A percentile compares a stretch with the other conserved stretches of the same genome.
phyloP scores from a whole-genome alignment of 1,140 invertebrate genomes.

The Dinothrombium tinctorium region DNA sequence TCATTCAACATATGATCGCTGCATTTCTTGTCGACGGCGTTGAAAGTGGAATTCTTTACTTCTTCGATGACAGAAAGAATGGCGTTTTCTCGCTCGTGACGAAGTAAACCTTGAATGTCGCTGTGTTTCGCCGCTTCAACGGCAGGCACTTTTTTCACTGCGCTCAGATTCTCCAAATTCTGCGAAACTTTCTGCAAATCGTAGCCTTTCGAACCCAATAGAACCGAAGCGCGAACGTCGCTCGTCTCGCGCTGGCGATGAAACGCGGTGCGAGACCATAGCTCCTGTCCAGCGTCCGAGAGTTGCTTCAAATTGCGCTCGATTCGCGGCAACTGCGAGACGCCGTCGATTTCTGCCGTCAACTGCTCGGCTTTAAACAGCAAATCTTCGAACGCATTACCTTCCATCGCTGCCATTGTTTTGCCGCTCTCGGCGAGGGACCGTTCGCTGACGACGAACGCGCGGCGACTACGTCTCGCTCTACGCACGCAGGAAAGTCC shows the following conservation, averaged over 20 bases:
- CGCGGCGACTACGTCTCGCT: too few relatives aligned
- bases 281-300: conserved; percentile 63
- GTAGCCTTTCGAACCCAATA: conserved; percentile 71
- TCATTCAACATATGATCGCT: conserved; percentile 56
- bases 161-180: conserved; percentile 62
- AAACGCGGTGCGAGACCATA: conserved; percentile 57
- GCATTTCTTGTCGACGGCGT: conserved; percentile 35
- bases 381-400: conserved; percentile 41
- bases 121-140: conserved; percentile 37
- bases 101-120: conserved; percentile 54
- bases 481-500: too few relatives aligned
- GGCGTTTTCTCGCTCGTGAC: conserved; percentile 81
- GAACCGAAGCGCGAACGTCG: conserved; percentile 74
- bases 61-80: conserved; percentile 72
- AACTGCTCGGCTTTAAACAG: conserved; percentile 70
- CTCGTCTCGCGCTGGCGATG: conserved; percentile 34
- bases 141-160: conserved; percentile 33
- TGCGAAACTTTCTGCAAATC: conserved; percentile 75
- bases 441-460: too few relatives aligned
- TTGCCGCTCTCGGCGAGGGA: too few relatives aligned
- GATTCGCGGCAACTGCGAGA: conserved; percentile 45
- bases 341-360: conserved; percentile 60
- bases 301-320: conserved; percentile 74
- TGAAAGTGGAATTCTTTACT: conserved; percentile 40
- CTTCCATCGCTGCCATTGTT: too few relatives aligned